These are phyloP conservation scores for Oxygymnocypris stewartii DNA, from an alignment of 2,113 vertebrate genomes.

Conservation along the genomic window DNA sequence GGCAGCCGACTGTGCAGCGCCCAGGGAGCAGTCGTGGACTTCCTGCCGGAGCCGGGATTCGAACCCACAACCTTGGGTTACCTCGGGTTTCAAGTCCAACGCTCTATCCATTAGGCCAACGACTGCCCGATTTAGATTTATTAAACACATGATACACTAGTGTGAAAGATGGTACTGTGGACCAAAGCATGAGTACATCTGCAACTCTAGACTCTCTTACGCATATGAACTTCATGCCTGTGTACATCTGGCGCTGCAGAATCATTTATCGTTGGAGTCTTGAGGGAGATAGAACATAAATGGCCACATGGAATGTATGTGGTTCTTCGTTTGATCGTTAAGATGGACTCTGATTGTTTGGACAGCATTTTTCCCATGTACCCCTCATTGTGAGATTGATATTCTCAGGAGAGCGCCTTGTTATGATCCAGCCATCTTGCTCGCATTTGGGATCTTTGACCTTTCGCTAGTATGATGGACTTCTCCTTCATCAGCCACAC, in stretches of 20 bases:
- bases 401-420: background rate
- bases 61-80: no score
- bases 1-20: no score
- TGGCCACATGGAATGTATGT: slow-evolving; percentile 44
- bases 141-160: background rate
- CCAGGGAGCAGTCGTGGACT: no score
- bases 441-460: background rate
- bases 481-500: slow-evolving; percentile 4
- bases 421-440: slow-evolving; percentile 29
- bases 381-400: slow-evolving; percentile 26
- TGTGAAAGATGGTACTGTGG: slow-evolving; percentile 9
- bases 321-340: slow-evolving; percentile 36
- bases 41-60: no score
- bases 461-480: background rate
- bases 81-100: no score
- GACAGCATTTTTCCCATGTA: slow-evolving; percentile 29
- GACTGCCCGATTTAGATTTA: no score
- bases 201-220: background rate
- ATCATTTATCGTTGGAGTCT: slow-evolving; percentile 8
- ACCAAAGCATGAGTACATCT: background rate
- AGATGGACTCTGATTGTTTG: slow-evolving; percentile 24
- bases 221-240: background rate
- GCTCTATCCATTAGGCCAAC: no score
- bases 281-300: slow-evolving; percentile 18
- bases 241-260: background rate